phyloP scores from a whole-genome alignment of 1,140 invertebrate genomes.

The Drosophila parabipectinata region DNA sequence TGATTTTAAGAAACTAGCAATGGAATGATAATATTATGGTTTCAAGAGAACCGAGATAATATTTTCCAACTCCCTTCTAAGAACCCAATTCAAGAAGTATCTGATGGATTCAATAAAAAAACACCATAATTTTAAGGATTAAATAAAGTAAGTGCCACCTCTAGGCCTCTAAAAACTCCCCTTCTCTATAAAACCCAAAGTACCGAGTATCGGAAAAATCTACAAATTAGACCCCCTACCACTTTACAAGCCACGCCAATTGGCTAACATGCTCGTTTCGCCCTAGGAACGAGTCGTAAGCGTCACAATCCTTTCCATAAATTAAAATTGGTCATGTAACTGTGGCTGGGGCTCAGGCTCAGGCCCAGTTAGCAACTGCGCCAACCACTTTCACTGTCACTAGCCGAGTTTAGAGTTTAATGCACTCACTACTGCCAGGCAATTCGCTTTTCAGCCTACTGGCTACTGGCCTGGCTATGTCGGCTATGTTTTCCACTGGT shows the following conservation, averaged over 20 bases:
- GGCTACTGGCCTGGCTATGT: neutral
- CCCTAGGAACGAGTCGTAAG: slow-evolving; percentile 22
- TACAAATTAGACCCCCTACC: slow-evolving; percentile 5
- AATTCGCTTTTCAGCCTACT: slow-evolving; percentile 56
- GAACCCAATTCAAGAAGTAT: too few relatives aligned
- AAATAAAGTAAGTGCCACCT: too few relatives aligned
- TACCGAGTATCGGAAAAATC: neutral
- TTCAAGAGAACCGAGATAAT: too few relatives aligned
- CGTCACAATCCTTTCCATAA: slow-evolving; percentile 53
- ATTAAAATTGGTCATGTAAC: slow-evolving; percentile 52
- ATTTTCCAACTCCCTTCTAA: too few relatives aligned
- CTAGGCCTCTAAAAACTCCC: neutral
- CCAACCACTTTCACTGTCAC: slow-evolving; percentile 77
- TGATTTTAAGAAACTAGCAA: too few relatives aligned
- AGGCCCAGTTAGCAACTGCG: slow-evolving; percentile 50
- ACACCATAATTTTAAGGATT: too few relatives aligned
- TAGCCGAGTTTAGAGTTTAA: slow-evolving; percentile 79
- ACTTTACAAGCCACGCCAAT: slow-evolving; percentile 13
- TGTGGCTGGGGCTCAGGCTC: slow-evolving; percentile 12
- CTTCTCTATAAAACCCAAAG: slow-evolving; percentile 1
- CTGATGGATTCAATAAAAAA: too few relatives aligned
- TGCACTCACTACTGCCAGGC: slow-evolving; percentile 59
- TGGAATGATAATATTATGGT: too few relatives aligned
- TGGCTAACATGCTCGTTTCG: slow-evolving; percentile 22
- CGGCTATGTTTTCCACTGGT: slow-evolving; percentile 70